Evolutionary conservation across 2,113 vertebrate species (phyloP), one percentile per base, ranked within the genome.

Genomic region (Stegastes partitus): DNA sequence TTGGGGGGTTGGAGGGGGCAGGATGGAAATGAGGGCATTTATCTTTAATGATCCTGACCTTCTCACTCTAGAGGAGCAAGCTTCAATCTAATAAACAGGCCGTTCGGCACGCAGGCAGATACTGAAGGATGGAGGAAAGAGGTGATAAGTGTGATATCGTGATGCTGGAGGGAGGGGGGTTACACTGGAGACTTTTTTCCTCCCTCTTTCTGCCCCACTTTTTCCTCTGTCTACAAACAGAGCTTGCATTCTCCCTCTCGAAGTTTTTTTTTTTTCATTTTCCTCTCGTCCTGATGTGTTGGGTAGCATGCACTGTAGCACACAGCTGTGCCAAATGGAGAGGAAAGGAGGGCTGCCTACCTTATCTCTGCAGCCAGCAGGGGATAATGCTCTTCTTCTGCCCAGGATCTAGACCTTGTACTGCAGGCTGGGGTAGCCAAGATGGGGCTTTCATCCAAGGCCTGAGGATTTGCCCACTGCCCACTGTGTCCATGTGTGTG

Each of bases 351-450:
- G 68, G 51, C 65, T 64, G 69, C 34, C 56, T 71, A 77, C 83
- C 89, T 93, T 93, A 93, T 94, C 92, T 93, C 77, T 82, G 74
- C 66, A 86, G 85, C 89, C 91, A 93, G 89, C 86, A 89, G 91
- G 81, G 83, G 78, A 88, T 92, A 79, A 88, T 83, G 65, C 66
- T 84, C 70, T 59, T 62, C 79, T 78, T 74, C 89, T 79, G 78
- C 70, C 74, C 85, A 58, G 87, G 81, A 91, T 89, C 81, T 73
- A 73, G 77, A 85, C 74, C 81, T 77, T 76, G 63, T 63, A 51
- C 54, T 65, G 61, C 37, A 65, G 74, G 71, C 83, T 63, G 44
- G 22, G 53, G 64, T 55, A 71, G 75, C 65, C 70, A 74, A 77
- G 56, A 83, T 77, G 68, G 59, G 56, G 77, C 77, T 68, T 84